These are phyloP conservation scores for Anastrepha obliqua DNA, from an alignment of 1,140 invertebrate species.

Conservation along the genomic window DNA sequence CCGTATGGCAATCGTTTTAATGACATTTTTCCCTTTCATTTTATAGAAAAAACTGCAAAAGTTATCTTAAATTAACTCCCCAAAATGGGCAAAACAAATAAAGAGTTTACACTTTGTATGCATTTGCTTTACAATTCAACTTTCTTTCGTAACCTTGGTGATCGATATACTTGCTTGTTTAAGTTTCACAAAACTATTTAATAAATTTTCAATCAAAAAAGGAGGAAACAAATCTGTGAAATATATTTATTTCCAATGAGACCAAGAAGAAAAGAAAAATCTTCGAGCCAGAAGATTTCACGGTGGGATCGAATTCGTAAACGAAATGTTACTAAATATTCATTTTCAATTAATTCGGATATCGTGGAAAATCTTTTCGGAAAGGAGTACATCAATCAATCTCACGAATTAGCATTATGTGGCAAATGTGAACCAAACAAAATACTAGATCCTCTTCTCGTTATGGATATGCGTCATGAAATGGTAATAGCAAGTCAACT, in stretches of 20 bases:
- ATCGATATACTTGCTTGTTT: not conserved
- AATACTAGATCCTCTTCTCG: constrained; percentile 65
- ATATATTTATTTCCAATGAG: constrained; percentile 59
- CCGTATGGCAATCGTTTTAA: too few relatives aligned
- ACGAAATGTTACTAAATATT: constrained; percentile 59
- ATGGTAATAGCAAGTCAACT: constrained; percentile 62
- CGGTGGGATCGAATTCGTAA: constrained; percentile 73
- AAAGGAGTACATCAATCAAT: constrained; percentile 65
- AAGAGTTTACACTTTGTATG: not conserved
- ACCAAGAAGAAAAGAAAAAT: constrained; percentile 67
- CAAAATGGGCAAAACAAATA: too few relatives aligned
- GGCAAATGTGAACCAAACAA: constrained; percentile 60
- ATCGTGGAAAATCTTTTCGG: constrained; percentile 69
- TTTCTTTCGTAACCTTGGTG: constrained; percentile 8
- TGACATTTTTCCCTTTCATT: too few relatives aligned
- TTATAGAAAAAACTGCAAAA: too few relatives aligned
- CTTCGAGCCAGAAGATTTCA: constrained; percentile 62
- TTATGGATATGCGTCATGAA: constrained; percentile 72
- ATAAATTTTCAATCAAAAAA: not conserved
- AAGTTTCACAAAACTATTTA: not conserved
- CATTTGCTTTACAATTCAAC: not conserved
- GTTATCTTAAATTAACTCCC: too few relatives aligned
- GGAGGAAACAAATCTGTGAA: not conserved
- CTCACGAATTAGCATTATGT: constrained; percentile 63
- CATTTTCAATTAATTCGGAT: constrained; percentile 65